Percentiles rank a stretch among this genome's conserved stretches.
Evolutionary conservation across 2,888 invertebrate species (phyloP).

Genomic region (Villa cingulata): DNA sequence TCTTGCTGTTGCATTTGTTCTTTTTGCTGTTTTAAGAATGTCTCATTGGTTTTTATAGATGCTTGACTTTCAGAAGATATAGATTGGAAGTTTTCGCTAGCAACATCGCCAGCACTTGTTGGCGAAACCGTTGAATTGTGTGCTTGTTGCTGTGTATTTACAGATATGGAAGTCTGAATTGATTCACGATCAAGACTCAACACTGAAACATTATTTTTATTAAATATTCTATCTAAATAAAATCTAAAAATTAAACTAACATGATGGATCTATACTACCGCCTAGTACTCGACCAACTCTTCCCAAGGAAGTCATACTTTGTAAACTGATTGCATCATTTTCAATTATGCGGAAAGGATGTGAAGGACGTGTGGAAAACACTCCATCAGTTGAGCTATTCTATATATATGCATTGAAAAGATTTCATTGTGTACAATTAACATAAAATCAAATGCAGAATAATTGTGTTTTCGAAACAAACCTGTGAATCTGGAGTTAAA

Average conservation of each 20-base stretch:
- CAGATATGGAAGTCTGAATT: slow-evolving; percentile 21
- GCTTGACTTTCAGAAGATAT: slow-evolving; percentile 14
- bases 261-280: slow-evolving; percentile 49
- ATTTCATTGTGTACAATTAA: background rate
- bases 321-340: slow-evolving; percentile 73
- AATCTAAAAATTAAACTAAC: slow-evolving; percentile 26
- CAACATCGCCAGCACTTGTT: background rate
- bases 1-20: slow-evolving; percentile 2
- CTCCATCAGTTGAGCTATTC: slow-evolving; percentile 58
- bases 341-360: slow-evolving; percentile 80
- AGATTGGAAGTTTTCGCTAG: background rate
- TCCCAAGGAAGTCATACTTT: slow-evolving; percentile 78
- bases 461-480: slow-evolving; percentile 19
- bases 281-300: slow-evolving; percentile 67
- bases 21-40: slow-evolving; percentile 2
- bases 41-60: slow-evolving; percentile 14
- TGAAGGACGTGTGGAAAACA: slow-evolving; percentile 51
- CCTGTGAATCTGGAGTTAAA: slow-evolving; percentile 64
- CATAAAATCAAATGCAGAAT: too few relatives aligned
- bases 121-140: background rate
- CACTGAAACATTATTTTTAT: slow-evolving; percentile 19
- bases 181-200: slow-evolving; percentile 34
- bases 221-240: slow-evolving; percentile 1
- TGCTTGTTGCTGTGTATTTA: slow-evolving; percentile 20
- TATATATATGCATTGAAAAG: slow-evolving; percentile 15